Evolutionary conservation across 2,113 vertebrate genomes (phyloP).

Genomic region (Pyxicephalus adspersus): DNA sequence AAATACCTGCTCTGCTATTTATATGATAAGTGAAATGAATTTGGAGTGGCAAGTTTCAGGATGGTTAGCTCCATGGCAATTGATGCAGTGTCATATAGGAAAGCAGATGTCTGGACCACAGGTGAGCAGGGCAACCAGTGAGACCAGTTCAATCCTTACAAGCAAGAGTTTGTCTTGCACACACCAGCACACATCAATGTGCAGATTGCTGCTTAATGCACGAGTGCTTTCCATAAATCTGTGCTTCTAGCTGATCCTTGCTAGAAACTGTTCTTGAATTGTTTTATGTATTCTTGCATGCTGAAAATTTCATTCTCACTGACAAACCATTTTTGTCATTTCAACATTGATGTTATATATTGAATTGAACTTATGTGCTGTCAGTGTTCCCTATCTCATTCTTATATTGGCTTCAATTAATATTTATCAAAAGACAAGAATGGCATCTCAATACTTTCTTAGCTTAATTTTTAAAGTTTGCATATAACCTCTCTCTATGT

Average conservation of each 20-base stretch:
- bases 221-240: slow-evolving; percentile 30
- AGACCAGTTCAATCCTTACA: background rate
- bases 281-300: slow-evolving; percentile 13
- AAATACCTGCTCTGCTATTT: background rate
- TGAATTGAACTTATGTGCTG: too few relatives aligned
- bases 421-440: background rate
- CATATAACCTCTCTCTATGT: background rate
- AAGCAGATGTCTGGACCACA: slow-evolving; percentile 12
- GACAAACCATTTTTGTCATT: background rate
- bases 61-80: slow-evolving; percentile 27
- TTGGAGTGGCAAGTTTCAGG: slow-evolving; percentile 16
- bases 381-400: too few relatives aligned
- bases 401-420: background rate
- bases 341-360: too few relatives aligned
- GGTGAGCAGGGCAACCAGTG: slow-evolving; percentile 26
- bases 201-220: slow-evolving; percentile 47
- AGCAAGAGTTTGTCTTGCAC: slow-evolving; percentile 34
- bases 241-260: slow-evolving; percentile 27
- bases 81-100: background rate
- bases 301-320: slow-evolving; percentile 1
- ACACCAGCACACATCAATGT: slow-evolving; percentile 22
- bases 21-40: background rate
- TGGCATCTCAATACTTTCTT: background rate
- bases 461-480: background rate
- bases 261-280: background rate